Conservation (phyloP, 2,797 vertebrate genomes). For the Pseudochaenichthys georgianus region DNA sequence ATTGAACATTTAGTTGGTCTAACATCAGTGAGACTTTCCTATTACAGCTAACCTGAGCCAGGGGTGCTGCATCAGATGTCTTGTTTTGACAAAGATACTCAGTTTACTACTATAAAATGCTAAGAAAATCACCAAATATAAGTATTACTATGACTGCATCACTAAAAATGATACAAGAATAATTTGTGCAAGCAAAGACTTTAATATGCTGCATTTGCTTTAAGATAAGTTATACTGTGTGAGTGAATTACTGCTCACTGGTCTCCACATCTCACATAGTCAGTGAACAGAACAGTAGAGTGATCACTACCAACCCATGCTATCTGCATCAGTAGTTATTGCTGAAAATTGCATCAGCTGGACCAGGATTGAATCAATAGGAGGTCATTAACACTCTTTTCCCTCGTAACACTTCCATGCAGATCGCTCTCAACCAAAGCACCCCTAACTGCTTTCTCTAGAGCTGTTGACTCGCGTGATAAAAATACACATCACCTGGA, state of each 20-base stretch:
- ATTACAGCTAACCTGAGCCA: too few species aligned
- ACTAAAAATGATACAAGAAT: background rate
- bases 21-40: too few species aligned
- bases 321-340: background rate
- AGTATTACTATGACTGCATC: background rate
- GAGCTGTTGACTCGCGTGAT: background rate
- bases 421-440: background rate
- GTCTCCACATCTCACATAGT: background rate
- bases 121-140: background rate
- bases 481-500: too few species aligned
- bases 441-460: background rate
- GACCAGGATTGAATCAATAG: background rate
- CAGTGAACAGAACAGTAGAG: background rate
- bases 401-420: background rate
- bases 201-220: background rate
- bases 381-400: constrained; percentile 2
- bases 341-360: background rate
- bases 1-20: background rate
- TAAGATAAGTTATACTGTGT: background rate
- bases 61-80: too few species aligned
- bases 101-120: background rate
- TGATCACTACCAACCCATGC: background rate
- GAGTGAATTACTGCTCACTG: too few species aligned
- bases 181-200: too few species aligned
- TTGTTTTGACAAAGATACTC: background rate